Conservation (phyloP, 2,797 vertebrate genomes). For the Phalloptychus januarius region DNA sequence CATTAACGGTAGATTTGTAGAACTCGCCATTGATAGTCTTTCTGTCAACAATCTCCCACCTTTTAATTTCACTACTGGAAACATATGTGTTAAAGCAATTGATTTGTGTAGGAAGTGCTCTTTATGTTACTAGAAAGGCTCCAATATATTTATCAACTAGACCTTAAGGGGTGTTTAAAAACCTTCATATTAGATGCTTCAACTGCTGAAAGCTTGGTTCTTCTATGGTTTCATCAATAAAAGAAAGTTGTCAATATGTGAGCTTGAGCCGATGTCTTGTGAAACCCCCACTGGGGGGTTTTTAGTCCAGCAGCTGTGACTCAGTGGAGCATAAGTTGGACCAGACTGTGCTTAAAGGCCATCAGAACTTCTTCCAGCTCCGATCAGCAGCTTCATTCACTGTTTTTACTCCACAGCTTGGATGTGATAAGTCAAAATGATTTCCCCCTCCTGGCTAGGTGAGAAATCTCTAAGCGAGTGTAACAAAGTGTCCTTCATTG, state of each 20-base stretch:
- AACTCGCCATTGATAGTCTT: not conserved
- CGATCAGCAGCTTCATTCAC: constrained; percentile 53
- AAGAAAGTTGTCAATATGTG: constrained; percentile 28
- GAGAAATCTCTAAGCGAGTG: constrained; percentile 46
- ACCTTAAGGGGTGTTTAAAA: not conserved
- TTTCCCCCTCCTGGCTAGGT: constrained; percentile 52
- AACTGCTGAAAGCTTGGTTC: constrained; percentile 1
- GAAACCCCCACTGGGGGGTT: constrained; percentile 29
- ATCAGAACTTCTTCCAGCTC: constrained; percentile 49
- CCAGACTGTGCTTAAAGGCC: constrained; percentile 51
- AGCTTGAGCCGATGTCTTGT: constrained; percentile 46
- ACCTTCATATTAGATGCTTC: not conserved
- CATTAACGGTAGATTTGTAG: not conserved
- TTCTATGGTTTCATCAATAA: constrained; percentile 19
- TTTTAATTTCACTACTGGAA: not conserved
- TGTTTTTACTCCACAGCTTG: constrained; percentile 42
- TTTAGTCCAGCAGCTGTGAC: constrained; percentile 55
- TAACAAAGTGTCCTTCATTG: constrained; percentile 40
- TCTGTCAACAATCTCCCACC: not conserved
- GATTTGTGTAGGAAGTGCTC: not conserved
- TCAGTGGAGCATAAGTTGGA: constrained; percentile 57
- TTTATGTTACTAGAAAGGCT: not conserved
- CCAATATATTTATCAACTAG: not conserved
- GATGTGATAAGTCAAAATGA: constrained; percentile 56
- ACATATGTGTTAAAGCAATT: not conserved